Evolutionary conservation across 2,888 invertebrate species (phyloP).

Genomic region (Poecilobothrus nobilitatus): DNA sequence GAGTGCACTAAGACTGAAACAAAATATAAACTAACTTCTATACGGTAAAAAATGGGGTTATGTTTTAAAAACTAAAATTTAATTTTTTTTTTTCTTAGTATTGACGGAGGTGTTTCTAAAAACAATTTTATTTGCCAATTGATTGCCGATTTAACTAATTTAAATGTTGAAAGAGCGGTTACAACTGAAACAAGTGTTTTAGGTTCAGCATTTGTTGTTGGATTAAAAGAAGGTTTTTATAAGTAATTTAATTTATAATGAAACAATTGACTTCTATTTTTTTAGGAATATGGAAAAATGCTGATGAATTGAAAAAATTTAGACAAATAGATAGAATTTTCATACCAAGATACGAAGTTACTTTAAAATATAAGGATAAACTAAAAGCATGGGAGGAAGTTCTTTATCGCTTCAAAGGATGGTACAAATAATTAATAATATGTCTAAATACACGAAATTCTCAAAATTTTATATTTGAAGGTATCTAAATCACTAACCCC

Average conservation of each 20-base stretch:
- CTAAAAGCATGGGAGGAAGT: constrained; percentile 37
- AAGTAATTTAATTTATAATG: not conserved
- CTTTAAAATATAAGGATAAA: constrained; percentile 24
- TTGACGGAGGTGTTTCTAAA: constrained; percentile 93
- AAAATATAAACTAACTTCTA: constrained; percentile 48
- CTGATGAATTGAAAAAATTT: constrained; percentile 55
- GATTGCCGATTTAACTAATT: constrained; percentile 71
- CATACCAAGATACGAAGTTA: constrained; percentile 42
- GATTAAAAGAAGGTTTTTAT: constrained; percentile 61
- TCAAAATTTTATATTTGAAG: too few species aligned
- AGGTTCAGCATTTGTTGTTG: constrained; percentile 81
- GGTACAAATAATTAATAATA: constrained; percentile 29
- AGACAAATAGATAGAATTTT: constrained; percentile 57
- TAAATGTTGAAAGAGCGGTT: constrained; percentile 63
- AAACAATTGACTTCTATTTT: constrained; percentile 8
- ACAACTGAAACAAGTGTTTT: constrained; percentile 74
- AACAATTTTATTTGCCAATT: constrained; percentile 88
- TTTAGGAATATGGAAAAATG: constrained; percentile 63
- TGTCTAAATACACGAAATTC: too few species aligned
- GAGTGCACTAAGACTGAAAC: constrained; percentile 65
- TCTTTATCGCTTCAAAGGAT: constrained; percentile 37
- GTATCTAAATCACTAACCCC: too few species aligned
- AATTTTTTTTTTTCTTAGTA: constrained; percentile 46
- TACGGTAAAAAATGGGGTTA: constrained; percentile 48
- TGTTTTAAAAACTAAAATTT: constrained; percentile 9